A percentile compares a stretch with the other conserved stretches of the same genome.
These are phyloP conservation scores for Bos indicus DNA, from an alignment of 2,113 vertebrate genomes.

Conservation along the genomic window DNA sequence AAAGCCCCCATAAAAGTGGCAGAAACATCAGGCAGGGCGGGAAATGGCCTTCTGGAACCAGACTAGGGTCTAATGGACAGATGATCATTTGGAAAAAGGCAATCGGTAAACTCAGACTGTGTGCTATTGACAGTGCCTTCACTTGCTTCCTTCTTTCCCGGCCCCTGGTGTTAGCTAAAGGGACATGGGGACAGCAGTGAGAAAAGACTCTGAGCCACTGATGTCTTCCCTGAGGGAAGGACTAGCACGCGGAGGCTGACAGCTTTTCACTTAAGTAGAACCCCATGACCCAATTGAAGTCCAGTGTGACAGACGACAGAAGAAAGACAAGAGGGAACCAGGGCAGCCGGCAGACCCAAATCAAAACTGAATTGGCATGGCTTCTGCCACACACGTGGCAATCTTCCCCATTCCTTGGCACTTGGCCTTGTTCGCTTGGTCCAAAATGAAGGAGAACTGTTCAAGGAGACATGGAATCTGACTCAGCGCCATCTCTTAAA, in stretches of 20 bases:
- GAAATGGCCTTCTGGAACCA: conserved; percentile 26
- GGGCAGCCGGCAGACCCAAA: neutral
- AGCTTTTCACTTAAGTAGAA: conserved; percentile 10
- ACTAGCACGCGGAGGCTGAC: neutral
- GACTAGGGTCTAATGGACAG: neutral
- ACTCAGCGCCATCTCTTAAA: neutral
- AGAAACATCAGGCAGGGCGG: neutral
- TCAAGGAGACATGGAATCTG: conserved; percentile 5
- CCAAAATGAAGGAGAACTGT: neutral
- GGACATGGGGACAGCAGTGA: neutral
- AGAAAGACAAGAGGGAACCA: neutral
- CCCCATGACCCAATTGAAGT: neutral
- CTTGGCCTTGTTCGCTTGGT: neutral
- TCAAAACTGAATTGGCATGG: neutral
- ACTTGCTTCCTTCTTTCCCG: neutral
- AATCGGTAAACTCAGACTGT: neutral
- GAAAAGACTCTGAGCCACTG: neutral
- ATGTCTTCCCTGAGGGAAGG: neutral
- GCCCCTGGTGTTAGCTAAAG: neutral
- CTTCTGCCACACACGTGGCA: neutral
- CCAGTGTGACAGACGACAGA: neutral
- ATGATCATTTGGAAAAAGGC: neutral
- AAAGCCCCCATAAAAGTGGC: neutral
- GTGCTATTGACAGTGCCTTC: neutral
- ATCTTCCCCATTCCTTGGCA: neutral